Conservation (phyloP, 2,113 vertebrate species). For the Neoarius graeffei region DNA sequence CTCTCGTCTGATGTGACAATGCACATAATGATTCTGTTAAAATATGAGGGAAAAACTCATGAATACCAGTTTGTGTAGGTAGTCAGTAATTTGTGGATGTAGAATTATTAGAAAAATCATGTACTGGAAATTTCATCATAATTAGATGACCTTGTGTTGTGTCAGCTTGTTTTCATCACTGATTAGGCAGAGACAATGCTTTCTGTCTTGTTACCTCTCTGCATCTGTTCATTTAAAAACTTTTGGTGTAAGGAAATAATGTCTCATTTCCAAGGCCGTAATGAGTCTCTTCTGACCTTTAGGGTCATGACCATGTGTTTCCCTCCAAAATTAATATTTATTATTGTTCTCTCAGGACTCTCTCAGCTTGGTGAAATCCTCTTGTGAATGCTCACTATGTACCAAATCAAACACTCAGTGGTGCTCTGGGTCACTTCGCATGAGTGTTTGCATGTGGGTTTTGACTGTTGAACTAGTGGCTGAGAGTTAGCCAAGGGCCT, state of each 20-base stretch:
- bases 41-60: neutral
- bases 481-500: neutral
- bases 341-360: slow-evolving; percentile 10
- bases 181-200: neutral
- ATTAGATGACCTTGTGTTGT: neutral
- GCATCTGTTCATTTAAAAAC: neutral
- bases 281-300: neutral
- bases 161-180: neutral
- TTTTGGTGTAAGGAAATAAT: neutral
- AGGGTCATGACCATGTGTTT: slow-evolving; percentile 9
- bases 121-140: neutral
- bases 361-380: slow-evolving; percentile 5
- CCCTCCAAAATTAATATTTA: slow-evolving; percentile 12
- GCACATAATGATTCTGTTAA: neutral
- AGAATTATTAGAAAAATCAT: neutral
- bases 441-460: slow-evolving; percentile 18
- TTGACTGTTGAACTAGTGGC: neutral
- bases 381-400: neutral
- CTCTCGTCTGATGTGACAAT: neutral
- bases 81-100: neutral
- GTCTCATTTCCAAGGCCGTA: slow-evolving; percentile 21
- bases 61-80: neutral
- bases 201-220: neutral
- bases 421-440: slow-evolving; percentile 28
- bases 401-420: slow-evolving; percentile 31